These are phyloP conservation scores for Clavelina lepadiformis DNA, from an alignment of 23 tunicate genomes.

Conservation along the genomic window DNA sequence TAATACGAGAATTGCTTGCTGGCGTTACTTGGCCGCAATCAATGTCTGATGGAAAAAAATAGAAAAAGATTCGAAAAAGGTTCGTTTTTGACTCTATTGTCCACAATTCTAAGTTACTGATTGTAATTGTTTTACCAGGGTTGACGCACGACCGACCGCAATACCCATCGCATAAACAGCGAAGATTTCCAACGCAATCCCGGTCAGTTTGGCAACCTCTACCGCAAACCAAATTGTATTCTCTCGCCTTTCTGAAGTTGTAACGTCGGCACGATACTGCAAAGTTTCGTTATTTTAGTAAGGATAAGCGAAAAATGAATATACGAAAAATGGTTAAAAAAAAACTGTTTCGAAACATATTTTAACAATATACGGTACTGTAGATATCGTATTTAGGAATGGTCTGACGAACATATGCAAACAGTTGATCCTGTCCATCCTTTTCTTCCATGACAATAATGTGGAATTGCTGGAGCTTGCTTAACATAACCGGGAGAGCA, in stretches of 20 bases:
- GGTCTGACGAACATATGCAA: no score
- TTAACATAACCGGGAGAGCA: constrained; percentile 45
- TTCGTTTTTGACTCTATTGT: neutral
- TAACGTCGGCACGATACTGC: constrained; percentile 14
- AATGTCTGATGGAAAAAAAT: constrained; percentile 12
- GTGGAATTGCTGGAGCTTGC: no score
- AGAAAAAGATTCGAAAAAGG: neutral
- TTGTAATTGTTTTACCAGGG: constrained; percentile 39
- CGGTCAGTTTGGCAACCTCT: constrained; percentile 15
- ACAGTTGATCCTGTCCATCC: no score
- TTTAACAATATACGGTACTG: no score
- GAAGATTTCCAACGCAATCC: constrained; percentile 20
- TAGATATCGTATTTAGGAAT: no score
- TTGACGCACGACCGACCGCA: constrained; percentile 76
- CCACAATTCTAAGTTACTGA: neutral
- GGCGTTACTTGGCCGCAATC: constrained; percentile 44
- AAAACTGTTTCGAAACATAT: no score
- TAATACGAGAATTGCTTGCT: constrained; percentile 14
- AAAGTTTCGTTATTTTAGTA: no score
- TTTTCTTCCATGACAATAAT: constrained; percentile 49
- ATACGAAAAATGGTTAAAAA: no score
- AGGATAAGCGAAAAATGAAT: no score
- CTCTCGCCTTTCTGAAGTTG: neutral
- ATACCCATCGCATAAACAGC: constrained; percentile 61
- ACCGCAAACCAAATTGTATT: constrained; percentile 26